Evolutionary conservation across 2,113 vertebrate species (phyloP), one percentile per base, ranked within the genome.

Genomic region (Gasterosteus aculeatus): DNA sequence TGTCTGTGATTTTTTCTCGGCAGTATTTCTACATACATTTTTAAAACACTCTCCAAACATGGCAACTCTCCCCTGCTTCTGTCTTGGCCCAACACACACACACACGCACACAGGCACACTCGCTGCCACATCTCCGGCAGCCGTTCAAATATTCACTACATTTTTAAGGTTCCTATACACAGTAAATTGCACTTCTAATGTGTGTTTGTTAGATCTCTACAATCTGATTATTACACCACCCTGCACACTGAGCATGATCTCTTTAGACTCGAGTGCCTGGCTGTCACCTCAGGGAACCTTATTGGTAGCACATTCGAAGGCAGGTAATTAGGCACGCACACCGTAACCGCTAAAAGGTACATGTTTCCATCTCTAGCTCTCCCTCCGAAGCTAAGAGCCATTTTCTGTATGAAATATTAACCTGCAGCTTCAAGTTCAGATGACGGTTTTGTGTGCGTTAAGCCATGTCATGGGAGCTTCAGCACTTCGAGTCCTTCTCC

Each of bases 361-460:
- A 65, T 72, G 64, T 72, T 82, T 84, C 72, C 72, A 58, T 72
- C 74, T 71, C 42, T 56, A 16, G 29, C 22, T 77, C 59, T 64
- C 8, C 35, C 38, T 46, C 31, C 59, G 47, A 78, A 74, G 31
- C 74, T 46, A 61, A 85, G 67, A 87, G 82, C 60, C 66, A 72
- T 90, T 84, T 80, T 67, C 62, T 71, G 4, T 69, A 87, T 91
- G 12, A 93, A 93, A 91, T 91, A 92, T 91, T 91, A 83, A 92
- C 53, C 15, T 66, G 16, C 44, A 72, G 76, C 78, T 79, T 72
- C 47, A 84, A 81, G 87, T 72, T 65, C 63, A 72, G 63, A 83
- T 72, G 41, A 83, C 78, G 41, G 64, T 82, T 81, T 80, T 58
- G 26, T 3, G 4, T 69, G 51, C 51, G 15, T 71, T 46, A 26